Evolutionary conservation across 2,797 vertebrate species (phyloP), one percentile per base, ranked within the genome.

Genomic region (Hipposideros larvatus): DNA sequence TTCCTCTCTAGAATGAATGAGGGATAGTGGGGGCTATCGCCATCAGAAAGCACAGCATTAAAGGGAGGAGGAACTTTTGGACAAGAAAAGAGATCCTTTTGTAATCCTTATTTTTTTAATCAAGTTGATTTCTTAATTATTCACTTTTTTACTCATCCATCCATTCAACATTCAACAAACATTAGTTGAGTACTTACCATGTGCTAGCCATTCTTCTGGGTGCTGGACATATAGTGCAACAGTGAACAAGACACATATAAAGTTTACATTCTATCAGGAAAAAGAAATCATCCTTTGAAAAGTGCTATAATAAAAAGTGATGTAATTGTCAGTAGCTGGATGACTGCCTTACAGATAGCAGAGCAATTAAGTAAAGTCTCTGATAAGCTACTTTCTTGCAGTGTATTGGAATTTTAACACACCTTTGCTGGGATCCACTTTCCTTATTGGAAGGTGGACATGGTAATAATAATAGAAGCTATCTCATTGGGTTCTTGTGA

Each of bases 401-500:
- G 9, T 77, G 16, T 66, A 10, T 71, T 51, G 26, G 34, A 24
- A 48, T 88, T n/a, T 75, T 61, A 83, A 41, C 65, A 46, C 22
- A 85, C 22, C 28, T 92, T 66, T 83, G 21, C 93, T 89, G 73
- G 78, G 41, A 74, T 43, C 61, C 28, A 4, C 65, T 92, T 80
- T 43, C 70, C 51, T 94, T 53, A 46, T 59, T 85, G 4, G 70
- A 59, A 59, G 34, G 71, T 28, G 41, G 22, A 19, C 53, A 28
- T 63, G n/a, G 77, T 71, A 83, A 48, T 87, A 68, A 71, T 22
- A 37, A 63, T 63, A n/a, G 59, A 79, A n/a, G 46, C 59, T 66
- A 24, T 89, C 22, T 59, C 51, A 4, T 4, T 53, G 41, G 51
- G 63, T 34, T 70, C 31, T 75, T 73, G 22, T 55, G 65, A 88